Conservation (phyloP, 2,888 invertebrate genomes). For the Diadegma fenestrale region DNA sequence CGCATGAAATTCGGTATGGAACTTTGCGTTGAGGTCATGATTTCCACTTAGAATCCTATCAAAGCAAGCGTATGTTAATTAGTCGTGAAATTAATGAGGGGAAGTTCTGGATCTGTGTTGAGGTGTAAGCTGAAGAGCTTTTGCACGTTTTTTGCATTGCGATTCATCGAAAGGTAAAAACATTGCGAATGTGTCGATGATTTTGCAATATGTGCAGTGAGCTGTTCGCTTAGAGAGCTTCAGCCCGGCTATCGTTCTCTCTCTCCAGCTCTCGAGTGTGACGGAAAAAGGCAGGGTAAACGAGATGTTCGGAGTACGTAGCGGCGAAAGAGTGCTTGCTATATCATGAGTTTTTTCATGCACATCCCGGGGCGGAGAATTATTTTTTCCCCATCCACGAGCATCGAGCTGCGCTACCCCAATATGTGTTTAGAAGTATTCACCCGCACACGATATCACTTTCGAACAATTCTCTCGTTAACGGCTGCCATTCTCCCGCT, state of each 20-base stretch:
- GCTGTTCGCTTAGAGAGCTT: conserved; percentile 6
- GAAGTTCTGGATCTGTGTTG: background rate
- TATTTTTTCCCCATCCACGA: conserved; percentile 25
- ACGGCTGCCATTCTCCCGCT: conserved; percentile 20
- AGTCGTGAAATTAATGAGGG: background rate
- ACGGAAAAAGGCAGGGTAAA: conserved; percentile 8
- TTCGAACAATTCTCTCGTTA: conserved; percentile 31
- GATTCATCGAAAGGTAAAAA: conserved; percentile 4
- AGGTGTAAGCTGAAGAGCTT: background rate
- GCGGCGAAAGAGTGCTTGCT: conserved; percentile 18
- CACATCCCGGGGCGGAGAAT: conserved; percentile 26
- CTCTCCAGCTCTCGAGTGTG: background rate
- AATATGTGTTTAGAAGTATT: conserved; percentile 33
- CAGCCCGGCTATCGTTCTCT: background rate
- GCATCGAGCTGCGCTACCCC: background rate
- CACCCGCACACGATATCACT: conserved; percentile 1
- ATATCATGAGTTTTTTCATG: conserved; percentile 50
- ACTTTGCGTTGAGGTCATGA: background rate
- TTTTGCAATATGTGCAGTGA: conserved; percentile 10
- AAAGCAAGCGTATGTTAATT: background rate
- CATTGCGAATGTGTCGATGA: conserved; percentile 13
- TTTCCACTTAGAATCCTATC: background rate
- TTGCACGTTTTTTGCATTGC: background rate
- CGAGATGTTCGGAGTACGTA: conserved; percentile 28
- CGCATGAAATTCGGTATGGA: background rate